These are phyloP conservation scores for Polypedilum pembai DNA, from an alignment of 1,140 invertebrate genomes.

Conservation along the genomic window DNA sequence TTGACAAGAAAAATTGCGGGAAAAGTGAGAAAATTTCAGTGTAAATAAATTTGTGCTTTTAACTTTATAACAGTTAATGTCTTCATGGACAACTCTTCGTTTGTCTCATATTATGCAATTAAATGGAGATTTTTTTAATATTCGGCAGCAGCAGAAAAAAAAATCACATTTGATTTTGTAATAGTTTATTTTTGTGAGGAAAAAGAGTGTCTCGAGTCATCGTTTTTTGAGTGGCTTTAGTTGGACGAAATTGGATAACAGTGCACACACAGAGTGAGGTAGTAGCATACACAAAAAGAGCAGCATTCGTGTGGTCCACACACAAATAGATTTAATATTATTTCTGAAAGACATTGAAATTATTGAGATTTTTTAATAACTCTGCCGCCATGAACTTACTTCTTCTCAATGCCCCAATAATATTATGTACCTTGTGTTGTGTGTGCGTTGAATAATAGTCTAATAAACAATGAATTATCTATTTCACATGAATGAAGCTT, in stretches of 20 bases:
- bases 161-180: conserved; percentile 26
- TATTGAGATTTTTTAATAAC: not conserved
- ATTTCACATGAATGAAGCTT: conserved; percentile 11
- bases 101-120: conserved; percentile 25
- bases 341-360: not conserved
- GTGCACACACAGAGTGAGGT: not conserved
- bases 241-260: conserved; percentile 23
- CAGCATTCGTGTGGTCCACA: not conserved
- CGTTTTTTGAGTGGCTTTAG: not conserved
- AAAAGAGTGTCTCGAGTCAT: conserved; percentile 8
- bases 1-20: not conserved
- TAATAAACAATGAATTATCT: conserved; percentile 25
- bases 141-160: not conserved
- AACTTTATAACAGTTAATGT: not conserved
- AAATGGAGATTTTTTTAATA: conserved; percentile 21
- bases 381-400: not conserved
- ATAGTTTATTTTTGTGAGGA: not conserved
- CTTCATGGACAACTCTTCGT: not conserved
- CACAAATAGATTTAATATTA: not conserved
- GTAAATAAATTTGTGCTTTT: not conserved
- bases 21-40: not conserved
- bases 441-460: not conserved
- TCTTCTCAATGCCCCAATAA: not conserved
- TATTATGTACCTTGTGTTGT: not conserved
- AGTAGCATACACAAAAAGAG: not conserved